Evolutionary conservation across 2,888 invertebrate species (phyloP).

Genomic region (Nowickia ferox): DNA sequence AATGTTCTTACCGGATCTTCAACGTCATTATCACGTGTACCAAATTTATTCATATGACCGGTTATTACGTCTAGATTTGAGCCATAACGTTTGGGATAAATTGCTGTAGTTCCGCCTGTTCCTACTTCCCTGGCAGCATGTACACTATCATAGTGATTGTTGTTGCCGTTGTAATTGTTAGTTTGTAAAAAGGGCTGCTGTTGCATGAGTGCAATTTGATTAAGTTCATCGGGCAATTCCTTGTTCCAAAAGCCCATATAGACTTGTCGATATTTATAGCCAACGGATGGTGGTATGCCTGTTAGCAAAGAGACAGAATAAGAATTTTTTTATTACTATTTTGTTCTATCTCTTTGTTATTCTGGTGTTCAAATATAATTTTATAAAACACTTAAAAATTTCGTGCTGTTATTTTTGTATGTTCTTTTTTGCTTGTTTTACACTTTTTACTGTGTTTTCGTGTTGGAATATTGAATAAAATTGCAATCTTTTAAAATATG

Average conservation of each 20-base stretch:
- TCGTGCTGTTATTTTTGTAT: constrained; percentile 22
- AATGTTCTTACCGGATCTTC: constrained; percentile 82
- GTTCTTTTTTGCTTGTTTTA: background rate
- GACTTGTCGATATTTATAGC: constrained; percentile 89
- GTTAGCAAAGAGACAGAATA: background rate
- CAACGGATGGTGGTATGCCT: constrained; percentile 90
- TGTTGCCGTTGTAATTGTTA: constrained; percentile 54
- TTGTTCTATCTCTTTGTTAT: background rate
- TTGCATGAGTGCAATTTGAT: constrained; percentile 83
- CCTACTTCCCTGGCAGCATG: constrained; percentile 23
- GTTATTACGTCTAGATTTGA: constrained; percentile 77
- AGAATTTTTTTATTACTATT: background rate
- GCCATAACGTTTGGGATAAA: constrained; percentile 71
- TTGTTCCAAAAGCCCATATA: constrained; percentile 94
- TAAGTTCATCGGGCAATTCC: constrained; percentile 89
- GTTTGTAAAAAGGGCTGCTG: constrained; percentile 77
- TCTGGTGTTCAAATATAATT: constrained; percentile 11
- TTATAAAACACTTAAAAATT: constrained; percentile 46
- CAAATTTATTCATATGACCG: constrained; percentile 83
- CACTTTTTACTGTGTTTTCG: background rate
- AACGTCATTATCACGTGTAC: constrained; percentile 80
- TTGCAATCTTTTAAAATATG: constrained; percentile 36
- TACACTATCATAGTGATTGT: background rate
- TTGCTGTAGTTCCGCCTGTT: constrained; percentile 68
- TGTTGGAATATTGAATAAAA: constrained; percentile 58